Conservation (phyloP, 2,888 invertebrate species). For the Balanococcus diminutus region DNA sequence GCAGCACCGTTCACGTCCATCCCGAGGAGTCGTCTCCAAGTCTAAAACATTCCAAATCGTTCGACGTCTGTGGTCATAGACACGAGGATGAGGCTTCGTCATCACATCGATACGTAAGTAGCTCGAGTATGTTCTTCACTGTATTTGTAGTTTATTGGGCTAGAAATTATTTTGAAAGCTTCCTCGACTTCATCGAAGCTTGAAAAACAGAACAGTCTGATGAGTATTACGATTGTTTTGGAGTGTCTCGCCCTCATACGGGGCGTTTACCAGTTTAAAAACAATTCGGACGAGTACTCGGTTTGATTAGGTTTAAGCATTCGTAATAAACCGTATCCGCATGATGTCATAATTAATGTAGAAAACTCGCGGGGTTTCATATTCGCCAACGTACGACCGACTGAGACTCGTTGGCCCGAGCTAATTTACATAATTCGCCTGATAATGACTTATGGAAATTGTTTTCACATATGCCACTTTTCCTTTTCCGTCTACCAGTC, state of each 20-base stretch:
- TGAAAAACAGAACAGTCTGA: background rate
- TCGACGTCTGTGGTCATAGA: conserved; percentile 13
- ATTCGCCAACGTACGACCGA: too few relatives aligned
- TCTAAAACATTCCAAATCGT: conserved; percentile 46
- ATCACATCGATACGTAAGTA: conserved; percentile 36
- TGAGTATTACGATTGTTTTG: background rate
- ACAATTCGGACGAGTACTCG: conserved; percentile 8
- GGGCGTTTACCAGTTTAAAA: conserved; percentile 13
- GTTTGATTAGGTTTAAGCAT: conserved; percentile 17
- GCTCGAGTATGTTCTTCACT: background rate
- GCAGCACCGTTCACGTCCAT: background rate
- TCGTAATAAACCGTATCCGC: conserved; percentile 34
- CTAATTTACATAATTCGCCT: conserved; percentile 31
- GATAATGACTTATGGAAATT: conserved; percentile 34
- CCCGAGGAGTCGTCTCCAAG: background rate
- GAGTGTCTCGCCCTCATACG: background rate
- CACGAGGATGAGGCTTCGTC: background rate
- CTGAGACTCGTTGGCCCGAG: background rate
- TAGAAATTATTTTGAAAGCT: too few relatives aligned
- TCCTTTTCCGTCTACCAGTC: background rate
- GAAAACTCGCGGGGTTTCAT: background rate
- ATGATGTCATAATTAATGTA: conserved; percentile 13
- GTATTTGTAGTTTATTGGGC: too few relatives aligned
- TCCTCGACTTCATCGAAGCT: background rate
- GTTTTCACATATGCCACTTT: background rate